Base-by-base conservation (phyloP, 2,888 invertebrate genomes). In the Polydrusus cervinus region DNA sequence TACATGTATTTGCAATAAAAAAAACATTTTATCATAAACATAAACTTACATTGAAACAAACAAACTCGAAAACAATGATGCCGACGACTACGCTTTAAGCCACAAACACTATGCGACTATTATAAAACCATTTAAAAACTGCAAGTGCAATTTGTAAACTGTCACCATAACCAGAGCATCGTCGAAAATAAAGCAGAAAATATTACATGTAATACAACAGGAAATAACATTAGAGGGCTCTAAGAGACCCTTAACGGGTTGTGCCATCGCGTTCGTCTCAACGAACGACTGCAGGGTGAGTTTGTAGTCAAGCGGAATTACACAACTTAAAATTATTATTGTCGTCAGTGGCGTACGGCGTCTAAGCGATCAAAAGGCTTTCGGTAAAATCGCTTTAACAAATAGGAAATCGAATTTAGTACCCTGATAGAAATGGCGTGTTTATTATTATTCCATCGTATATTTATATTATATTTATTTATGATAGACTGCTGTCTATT, bases 161-260 rank as follows among this genome's bases (percentile, higher is more conserved):
- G 61, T 47, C 55, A 43, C 0, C 51, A 10, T 65, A 64, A 45
- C 65, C 20, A 47, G 45, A 18, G n/a, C 57, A 53, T 51, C 49
- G 30, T 57, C 49, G 30, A 69, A 69, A 74, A 65, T 69, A 55
- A 69, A 55, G 14, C 57, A 55, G 57, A 60, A 74, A 53, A 66
- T 70, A 71, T 75, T 75, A 47, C 65, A 71, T 57, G 75, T 75
- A 71, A 65, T 71, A 71, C 55, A 71, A 66, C 71, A 49, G 43
- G 66, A 67, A 75, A 74, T 74, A 70, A 66, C 71, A 75, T 71
- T 75, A 75, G 75, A 67, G 43, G 61, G 66, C 75, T 66, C 67
- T 51, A 34, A 53, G 71, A 71, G 71, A 75, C 75, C 71, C 71
- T 74, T 60, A 73, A 55, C 67, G 60, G 68, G 67, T 61, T 73